Conservation (phyloP, 2,888 invertebrate genomes). For the Tenthredo distinguenda region DNA sequence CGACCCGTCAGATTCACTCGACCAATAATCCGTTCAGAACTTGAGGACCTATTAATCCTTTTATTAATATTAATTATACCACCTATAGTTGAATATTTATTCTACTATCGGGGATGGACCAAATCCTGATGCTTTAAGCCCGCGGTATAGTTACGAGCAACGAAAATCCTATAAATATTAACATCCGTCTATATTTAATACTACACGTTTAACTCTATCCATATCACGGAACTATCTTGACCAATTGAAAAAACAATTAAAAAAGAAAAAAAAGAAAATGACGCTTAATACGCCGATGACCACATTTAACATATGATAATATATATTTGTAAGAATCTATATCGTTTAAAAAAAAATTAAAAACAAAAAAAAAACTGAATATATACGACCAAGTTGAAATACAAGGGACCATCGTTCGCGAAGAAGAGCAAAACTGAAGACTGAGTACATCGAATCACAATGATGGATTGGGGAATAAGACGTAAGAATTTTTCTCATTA, state of each 20-base stretch:
- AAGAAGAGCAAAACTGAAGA: slow-evolving; percentile 48
- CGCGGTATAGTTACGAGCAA: neutral
- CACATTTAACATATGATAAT: slow-evolving; percentile 22
- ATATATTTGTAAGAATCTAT: slow-evolving; percentile 27
- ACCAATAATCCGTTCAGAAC: slow-evolving; percentile 16
- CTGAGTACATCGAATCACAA: slow-evolving; percentile 73
- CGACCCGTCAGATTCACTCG: slow-evolving; percentile 18
- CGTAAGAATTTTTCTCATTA: slow-evolving; percentile 80
- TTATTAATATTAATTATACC: slow-evolving; percentile 20
- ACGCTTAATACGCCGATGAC: neutral
- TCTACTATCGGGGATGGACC: slow-evolving; percentile 25
- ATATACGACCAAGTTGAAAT: slow-evolving; percentile 33
- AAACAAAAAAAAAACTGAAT: slow-evolving; percentile 2
- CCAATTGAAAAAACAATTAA: neutral
- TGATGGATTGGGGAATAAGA: slow-evolving; percentile 89
- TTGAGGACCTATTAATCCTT: neutral
- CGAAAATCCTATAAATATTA: neutral
- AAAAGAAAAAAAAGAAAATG: neutral
- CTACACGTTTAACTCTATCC: neutral
- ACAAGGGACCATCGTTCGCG: slow-evolving; percentile 48
- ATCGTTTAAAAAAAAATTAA: neutral
- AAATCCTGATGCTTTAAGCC: neutral
- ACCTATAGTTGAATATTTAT: neutral
- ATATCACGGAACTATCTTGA: slow-evolving; percentile 12
- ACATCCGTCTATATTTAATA: neutral